Base-by-base conservation (phyloP, 2,113 vertebrate species). In the Zapornia atra region DNA sequence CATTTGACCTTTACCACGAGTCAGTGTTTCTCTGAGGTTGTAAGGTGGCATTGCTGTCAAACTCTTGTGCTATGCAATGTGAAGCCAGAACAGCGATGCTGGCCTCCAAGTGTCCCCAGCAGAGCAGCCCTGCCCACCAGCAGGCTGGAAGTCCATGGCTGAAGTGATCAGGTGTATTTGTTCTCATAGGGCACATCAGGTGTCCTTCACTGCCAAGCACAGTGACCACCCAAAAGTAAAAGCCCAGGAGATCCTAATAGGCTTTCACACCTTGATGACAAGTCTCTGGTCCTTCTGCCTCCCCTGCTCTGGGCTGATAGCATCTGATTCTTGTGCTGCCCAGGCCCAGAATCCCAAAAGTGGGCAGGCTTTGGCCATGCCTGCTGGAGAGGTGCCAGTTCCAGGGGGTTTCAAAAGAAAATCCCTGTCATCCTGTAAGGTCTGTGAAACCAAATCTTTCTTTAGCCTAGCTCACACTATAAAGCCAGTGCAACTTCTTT, bases 311-410 rank as follows among this genome's bases (percentile, higher is more conserved):
- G 29, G 16, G 38, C 61, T 75, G 56, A 48, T 1, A 4, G 21
- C 54, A 70, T 11, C 26, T 44, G 42, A 16, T 19, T 87, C 33
- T 68, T 73, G 53, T 36, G 18, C 36, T 71, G 66, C 9, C 7
- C 21, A 50, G 26, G 29, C 44, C 2, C 1, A 82, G 48, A 61
- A 76, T 82, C 21, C 18, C 22, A 36, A 38, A 54, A 1, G 0
- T 8, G 11, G 38, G 18, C 33, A 91, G 42, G 31, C 44, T 81
- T 48, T 26, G 21, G 50, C 68, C 44, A n/a, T 16, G 21, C 10
- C n/a, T 84, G 31, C 38, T 0, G 0, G n/a, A 84, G 21, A 80
- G 19, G 5, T 44, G 24, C 53, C 0, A 1, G 15, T 57, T 82
- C 64, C 76, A 33, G 34, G 31, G 17, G 34, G 61, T 53, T 76